A percentile compares a stretch with the other conserved stretches of the same genome.
Evolutionary conservation across 2,113 vertebrate species (phyloP).

Genomic region (Ariopsis seemanni): DNA sequence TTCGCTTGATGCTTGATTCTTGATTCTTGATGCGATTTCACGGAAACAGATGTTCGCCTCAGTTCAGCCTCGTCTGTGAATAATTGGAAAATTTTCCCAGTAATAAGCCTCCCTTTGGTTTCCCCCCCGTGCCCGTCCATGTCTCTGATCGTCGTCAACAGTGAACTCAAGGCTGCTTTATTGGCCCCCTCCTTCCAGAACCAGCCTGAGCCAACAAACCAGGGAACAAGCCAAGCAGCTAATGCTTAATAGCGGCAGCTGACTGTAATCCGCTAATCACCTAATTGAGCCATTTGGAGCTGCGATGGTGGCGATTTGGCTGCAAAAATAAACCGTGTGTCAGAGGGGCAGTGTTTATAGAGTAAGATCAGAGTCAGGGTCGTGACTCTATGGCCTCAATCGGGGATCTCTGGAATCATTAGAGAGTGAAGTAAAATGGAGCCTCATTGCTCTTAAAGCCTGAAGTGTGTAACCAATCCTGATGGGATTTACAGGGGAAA

Average conservation of each 20-base stretch:
- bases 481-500: neutral
- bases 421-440: neutral
- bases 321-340: slow-evolving; percentile 52
- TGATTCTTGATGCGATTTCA: slow-evolving; percentile 52
- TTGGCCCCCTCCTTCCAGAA: neutral
- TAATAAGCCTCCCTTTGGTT: slow-evolving; percentile 38
- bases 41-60: slow-evolving; percentile 68
- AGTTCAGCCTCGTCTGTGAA: slow-evolving; percentile 58
- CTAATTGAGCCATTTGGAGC: slow-evolving; percentile 43
- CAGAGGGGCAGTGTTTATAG: slow-evolving; percentile 44
- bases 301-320: slow-evolving; percentile 45
- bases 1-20: slow-evolving; percentile 54
- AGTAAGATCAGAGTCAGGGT: slow-evolving; percentile 35
- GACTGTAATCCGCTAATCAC: slow-evolving; percentile 50
- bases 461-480: neutral
- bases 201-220: neutral
- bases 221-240: neutral
- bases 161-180: slow-evolving; percentile 30
- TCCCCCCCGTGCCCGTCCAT: neutral
- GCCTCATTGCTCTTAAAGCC: neutral
- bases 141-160: slow-evolving; percentile 30
- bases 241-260: slow-evolving; percentile 32
- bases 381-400: slow-evolving; percentile 7
- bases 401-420: neutral
- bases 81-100: slow-evolving; percentile 49